Evolutionary conservation across 2,888 invertebrate genomes (phyloP), one percentile per base, ranked within the genome.

Genomic region (Podabrus alpinus): DNA sequence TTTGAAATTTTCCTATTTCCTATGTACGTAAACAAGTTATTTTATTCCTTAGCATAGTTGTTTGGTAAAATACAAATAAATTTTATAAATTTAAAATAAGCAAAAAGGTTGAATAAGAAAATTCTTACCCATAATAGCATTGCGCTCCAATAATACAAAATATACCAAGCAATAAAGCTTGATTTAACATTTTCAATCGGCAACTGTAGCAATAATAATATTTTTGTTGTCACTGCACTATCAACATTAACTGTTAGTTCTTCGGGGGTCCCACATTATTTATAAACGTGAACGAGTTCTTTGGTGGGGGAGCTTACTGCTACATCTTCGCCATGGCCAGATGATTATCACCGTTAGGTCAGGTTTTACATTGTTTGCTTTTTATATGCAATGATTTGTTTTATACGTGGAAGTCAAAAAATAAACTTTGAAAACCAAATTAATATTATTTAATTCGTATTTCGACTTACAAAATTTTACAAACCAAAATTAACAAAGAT

Each of bases 331-430:
- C 68, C 79, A 79, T 76, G 75, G 76, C 77, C 80, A 78, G 71
- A 80, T 79, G 80, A 82, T 82, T 80, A 81, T 79, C 80, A 82
- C 82, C 82, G 83, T 82, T 83, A 82, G 82, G 82, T 82, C 81
- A 78, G 77, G 78, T 79, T 78, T 80, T 78, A 71, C 73, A 74
- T 77, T 79, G 75, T 79, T 77, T 81, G 79, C 73, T 77, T 81
- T 79, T 81, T 75, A 64, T 64, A 19, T 64, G n/a, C 16, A 64
- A 13, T 19, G 21, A 9, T 64, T 19, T 64, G 62, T 21, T 19
- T 64, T 64, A 64, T 19, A 64, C 17, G 16, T 45, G 10, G 62
- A 64, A 64, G 19, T 19, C 62, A 11, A 64, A 64, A 61, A 64
- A 19, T 64, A 2, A 13, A 45, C 7, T 45, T 13, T 45, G 45